These are phyloP conservation scores for Stictonetta naevosa DNA, from an alignment of 2,113 vertebrate genomes.

Conservation along the genomic window DNA sequence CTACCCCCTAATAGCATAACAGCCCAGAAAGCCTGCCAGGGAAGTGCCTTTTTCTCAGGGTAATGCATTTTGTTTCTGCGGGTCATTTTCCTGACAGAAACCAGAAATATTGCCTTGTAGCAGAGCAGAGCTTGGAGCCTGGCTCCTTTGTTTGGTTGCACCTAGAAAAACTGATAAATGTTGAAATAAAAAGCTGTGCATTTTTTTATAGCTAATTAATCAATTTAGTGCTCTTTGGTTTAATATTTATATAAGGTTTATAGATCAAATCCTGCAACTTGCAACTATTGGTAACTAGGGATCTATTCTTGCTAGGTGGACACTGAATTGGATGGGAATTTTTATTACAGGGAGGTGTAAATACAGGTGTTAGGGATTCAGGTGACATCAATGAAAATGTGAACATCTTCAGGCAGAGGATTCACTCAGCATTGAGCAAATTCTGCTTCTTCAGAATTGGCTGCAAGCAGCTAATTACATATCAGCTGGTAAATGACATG, in stretches of 20 bases:
- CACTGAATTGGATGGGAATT: not conserved
- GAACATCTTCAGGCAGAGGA: not conserved
- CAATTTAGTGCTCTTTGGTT: not conserved
- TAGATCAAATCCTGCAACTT: not conserved
- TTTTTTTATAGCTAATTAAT: not conserved
- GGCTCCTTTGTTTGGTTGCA: not conserved
- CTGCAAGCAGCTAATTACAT: not conserved
- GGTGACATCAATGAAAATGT: not conserved
- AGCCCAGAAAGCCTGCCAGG: not conserved
- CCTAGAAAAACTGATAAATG: not conserved
- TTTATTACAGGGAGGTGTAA: not conserved
- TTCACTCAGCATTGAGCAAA: not conserved
- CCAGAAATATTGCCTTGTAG: not conserved
- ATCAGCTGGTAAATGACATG: not conserved
- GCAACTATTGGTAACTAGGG: not conserved
- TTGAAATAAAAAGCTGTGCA: no score
- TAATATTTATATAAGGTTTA: not conserved
- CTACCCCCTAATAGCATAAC: slow-evolving; percentile 30
- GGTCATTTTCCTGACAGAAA: not conserved
- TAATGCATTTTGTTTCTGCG: not conserved
- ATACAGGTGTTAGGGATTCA: not conserved
- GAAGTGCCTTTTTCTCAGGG: not conserved
- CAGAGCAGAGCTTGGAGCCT: not conserved
- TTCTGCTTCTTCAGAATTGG: not conserved
- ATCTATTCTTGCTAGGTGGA: not conserved